Evolutionary conservation across 2,113 vertebrate genomes (phyloP).

Genomic region (Melozone crissalis): DNA sequence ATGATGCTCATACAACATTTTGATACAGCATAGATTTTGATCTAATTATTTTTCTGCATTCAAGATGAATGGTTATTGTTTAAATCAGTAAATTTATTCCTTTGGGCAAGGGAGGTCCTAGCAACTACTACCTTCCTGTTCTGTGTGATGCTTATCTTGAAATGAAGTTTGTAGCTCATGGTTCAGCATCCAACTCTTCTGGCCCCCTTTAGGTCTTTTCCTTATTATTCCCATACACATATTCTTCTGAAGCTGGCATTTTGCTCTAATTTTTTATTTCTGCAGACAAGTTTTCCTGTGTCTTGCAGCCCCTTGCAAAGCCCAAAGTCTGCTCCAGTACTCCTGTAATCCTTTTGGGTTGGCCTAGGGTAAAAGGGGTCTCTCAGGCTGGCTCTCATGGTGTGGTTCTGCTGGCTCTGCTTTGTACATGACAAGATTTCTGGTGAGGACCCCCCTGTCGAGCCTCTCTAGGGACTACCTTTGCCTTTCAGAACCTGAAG

Average conservation of each 20-base stretch:
- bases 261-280: neutral
- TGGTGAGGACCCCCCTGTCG: accelerated
- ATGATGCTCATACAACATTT: neutral
- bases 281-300: neutral
- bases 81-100: neutral
- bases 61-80: neutral
- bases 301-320: neutral
- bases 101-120: neutral
- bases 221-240: neutral
- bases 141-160: neutral
- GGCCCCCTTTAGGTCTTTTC: neutral
- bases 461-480: neutral
- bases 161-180: neutral
- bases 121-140: neutral
- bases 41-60: neutral
- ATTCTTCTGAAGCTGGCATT: neutral
- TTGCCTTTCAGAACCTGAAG: neutral
- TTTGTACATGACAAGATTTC: neutral
- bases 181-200: neutral
- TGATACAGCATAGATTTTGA: too few species aligned
- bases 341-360: neutral
- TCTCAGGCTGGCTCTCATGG: neutral
- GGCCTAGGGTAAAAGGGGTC: neutral
- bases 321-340: neutral
- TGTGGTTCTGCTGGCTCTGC: neutral